Evolutionary conservation across 2,113 vertebrate genomes (phyloP).

Genomic region (Neomonachus schauinslandi): DNA sequence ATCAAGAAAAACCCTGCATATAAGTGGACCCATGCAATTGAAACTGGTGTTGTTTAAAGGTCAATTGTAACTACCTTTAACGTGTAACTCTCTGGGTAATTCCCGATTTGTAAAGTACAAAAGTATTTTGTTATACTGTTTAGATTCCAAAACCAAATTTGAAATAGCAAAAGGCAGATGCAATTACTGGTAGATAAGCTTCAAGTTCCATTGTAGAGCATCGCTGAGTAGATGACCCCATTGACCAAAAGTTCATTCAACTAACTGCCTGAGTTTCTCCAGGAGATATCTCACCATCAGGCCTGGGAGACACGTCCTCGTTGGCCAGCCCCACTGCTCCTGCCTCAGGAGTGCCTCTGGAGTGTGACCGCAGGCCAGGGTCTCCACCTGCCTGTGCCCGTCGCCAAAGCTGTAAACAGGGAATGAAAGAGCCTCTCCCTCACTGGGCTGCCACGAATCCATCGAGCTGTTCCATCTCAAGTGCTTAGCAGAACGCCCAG

Average conservation of each 20-base stretch:
- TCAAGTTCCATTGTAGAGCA: not conserved
- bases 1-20: not conserved
- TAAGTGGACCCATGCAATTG: not conserved
- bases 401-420: not conserved
- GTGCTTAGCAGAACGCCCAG: not conserved
- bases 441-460: accelerated
- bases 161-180: not conserved
- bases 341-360: not conserved
- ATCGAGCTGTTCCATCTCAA: not conserved
- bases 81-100: not conserved
- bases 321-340: accelerated
- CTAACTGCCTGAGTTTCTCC: not conserved
- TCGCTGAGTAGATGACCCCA: not conserved
- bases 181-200: not conserved
- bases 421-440: not conserved
- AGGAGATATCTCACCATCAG: not conserved
- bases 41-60: not conserved
- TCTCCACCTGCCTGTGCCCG: not conserved
- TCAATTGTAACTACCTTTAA: not conserved
- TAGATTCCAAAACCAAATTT: not conserved
- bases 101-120: not conserved
- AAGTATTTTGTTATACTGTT: not conserved
- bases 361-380: not conserved
- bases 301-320: accelerated
- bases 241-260: not conserved